Evolutionary conservation across 2,888 invertebrate genomes (phyloP), one percentile per base, ranked within the genome.

Genomic region (Ligdia adustata): DNA sequence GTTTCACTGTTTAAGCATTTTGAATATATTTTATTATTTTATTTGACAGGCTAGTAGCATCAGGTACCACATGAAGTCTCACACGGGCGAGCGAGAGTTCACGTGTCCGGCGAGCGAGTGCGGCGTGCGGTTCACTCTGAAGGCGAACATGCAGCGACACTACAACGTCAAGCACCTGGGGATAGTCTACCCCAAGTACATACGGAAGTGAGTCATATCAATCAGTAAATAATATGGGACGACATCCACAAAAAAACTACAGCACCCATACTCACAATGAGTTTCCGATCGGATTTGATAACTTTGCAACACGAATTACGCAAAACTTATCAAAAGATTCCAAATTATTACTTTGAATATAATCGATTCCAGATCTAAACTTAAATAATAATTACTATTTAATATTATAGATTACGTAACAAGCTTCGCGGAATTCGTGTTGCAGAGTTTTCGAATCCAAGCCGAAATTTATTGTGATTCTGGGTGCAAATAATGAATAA

Each of bases 81-180:
- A 87, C 53, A 85, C 84, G 0, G 84, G 84, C 0, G 85, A 83
- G 29, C 75, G 82, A 13, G 79, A 75, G 0, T 80, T 64, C 53
- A 68, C 64, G 0, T 87, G 86, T 39, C 64, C 37, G 11, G 37
- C 67, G 0, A 44, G 27, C 26, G 16, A 78, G 14, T 87, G 86
- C 46, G 81, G 79, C 3, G 85, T 84, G 22, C 64, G 84, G 0
- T 87, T 85, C 60, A 84, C 85, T 0, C 86, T 85, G 52, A 82
- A 76, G 54, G 69, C 72, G 62, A 82, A 82, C 35, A 72, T 85
- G 71, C 78, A 81, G 37, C 66, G 85, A 1, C 86, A 86, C 43
- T 75, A 79, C 43, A 27, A 37, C 18, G 37, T 37, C 4, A 37
- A 37, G 4, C 37, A 37, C 12, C 11, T 37, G 1, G 37, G 37